Evolutionary conservation across 1,140 invertebrate genomes (phyloP), one percentile per base, ranked within the genome.

Genomic region (Drosophila nasuta): DNA sequence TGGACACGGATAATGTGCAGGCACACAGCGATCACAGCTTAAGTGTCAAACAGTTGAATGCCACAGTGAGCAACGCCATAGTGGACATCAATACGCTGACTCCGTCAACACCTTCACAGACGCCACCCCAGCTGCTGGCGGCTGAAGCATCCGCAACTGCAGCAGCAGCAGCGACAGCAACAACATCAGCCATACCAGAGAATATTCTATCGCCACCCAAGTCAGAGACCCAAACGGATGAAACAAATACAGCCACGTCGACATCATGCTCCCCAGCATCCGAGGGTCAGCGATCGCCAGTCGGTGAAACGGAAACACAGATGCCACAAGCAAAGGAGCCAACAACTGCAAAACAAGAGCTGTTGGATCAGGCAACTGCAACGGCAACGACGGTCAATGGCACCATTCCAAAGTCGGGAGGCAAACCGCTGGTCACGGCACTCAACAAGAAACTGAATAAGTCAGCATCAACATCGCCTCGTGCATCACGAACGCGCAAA

Each of bases 131-230:
- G 56, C 48, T 74, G 57, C 66, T 83, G 51, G 65, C 63, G 15
- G 45, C 66, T 20, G 79, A 79, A 57, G 68, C 75, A 33, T 65
- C 51, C 17, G 35, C 66, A 20, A 7, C 66, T 11, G 17, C 64
- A 56, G 28, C 66, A n/a, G 4, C 66, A 28, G 17, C 64, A 56
- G 49, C 62, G 41, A n/a, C 75, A 62, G 45, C 48, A 20, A 20
- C 74, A 30, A 17, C 62, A 51, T 15, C 58, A 13, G 60, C 58
- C 41, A 89, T 91, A 54, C 90, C 90, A 41, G 90, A 91, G 11
- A 91, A 92, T 43, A 91, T 92, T 38, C 30, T 92, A 28, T 92
- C 91, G 8, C 91, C 91, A n/a, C 91, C 91, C 35, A 92, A 92
- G 41, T 92, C 91, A 35, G 91, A 92, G 59, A 86, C 83, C 7